A percentile compares a stretch with the other conserved stretches of the same genome.
Conservation (phyloP, 64 coral and sea anemone genomes). For the Montipora foliosa region DNA sequence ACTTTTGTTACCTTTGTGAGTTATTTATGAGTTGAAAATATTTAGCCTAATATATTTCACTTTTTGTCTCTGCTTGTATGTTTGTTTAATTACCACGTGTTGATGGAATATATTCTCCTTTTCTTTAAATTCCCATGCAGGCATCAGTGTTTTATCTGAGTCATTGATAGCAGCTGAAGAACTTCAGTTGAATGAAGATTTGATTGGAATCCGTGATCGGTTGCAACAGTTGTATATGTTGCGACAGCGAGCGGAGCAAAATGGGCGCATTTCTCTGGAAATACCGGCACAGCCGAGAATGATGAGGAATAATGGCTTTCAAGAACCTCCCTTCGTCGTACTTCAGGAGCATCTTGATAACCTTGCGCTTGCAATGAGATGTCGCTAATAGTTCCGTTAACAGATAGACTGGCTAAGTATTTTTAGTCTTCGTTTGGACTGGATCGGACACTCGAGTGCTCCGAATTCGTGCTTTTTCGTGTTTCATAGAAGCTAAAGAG, state of each 20-base stretch:
- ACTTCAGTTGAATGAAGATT: slow-evolving; percentile 19
- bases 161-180: background rate
- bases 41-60: too few relatives aligned
- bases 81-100: too few relatives aligned
- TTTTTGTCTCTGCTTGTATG: too few relatives aligned
- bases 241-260: background rate
- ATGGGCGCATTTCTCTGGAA: background rate
- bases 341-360: background rate
- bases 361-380: slow-evolving; percentile 1
- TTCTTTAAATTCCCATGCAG: background rate
- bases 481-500: too few relatives aligned
- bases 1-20: too few relatives aligned
- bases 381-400: too few relatives aligned
- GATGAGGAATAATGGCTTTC: background rate
- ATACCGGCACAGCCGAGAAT: background rate
- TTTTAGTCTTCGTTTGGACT: too few relatives aligned
- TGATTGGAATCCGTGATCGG: slow-evolving; percentile 6
- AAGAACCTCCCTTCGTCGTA: slow-evolving; percentile 6
- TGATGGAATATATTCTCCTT: background rate
- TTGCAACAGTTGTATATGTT: background rate
- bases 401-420: too few relatives aligned
- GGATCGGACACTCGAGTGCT: too few relatives aligned
- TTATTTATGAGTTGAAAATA: too few relatives aligned
- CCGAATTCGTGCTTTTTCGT: too few relatives aligned
- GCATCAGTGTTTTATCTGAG: background rate